Evolutionary conservation across 2,113 vertebrate genomes (phyloP).

Genomic region (Pyxicephalus adspersus): DNA sequence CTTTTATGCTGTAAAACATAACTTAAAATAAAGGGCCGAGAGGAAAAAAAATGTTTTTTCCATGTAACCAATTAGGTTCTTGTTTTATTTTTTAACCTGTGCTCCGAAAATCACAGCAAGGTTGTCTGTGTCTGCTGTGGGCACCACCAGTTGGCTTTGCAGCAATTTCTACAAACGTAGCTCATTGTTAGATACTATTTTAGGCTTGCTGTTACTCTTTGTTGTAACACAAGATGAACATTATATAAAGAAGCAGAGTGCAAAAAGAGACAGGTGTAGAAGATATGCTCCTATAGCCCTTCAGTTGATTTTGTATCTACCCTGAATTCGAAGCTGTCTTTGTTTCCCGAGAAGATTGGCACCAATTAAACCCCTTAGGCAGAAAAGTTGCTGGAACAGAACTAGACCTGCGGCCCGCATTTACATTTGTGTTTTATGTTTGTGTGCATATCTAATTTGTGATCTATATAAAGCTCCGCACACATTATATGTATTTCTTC

Average conservation of each 20-base stretch:
- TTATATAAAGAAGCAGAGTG: neutral
- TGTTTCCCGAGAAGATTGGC: neutral
- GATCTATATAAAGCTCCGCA: conserved; percentile 10
- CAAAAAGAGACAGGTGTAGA: neutral
- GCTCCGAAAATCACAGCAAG: too few relatives aligned
- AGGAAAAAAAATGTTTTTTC: too few relatives aligned
- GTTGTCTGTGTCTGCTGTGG: too few relatives aligned
- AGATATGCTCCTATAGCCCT: neutral
- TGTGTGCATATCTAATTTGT: conserved; percentile 41
- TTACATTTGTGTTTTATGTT: conserved; percentile 41
- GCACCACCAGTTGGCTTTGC: too few relatives aligned
- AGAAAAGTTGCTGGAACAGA: conserved; percentile 15
- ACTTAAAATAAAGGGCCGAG: too few relatives aligned
- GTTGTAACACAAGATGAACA: neutral
- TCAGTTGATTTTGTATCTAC: neutral
- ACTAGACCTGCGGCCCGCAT: conserved; percentile 6
- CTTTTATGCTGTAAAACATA: too few relatives aligned
- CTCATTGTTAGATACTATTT: too few relatives aligned
- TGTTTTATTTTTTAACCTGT: too few relatives aligned
- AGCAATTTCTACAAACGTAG: too few relatives aligned
- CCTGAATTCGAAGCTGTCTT: neutral
- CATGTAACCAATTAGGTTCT: too few relatives aligned
- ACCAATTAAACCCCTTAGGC: conserved; percentile 3
- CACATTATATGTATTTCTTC: conserved; percentile 8
- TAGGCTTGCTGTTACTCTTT: too few relatives aligned